Evolutionary conservation across 1,140 invertebrate species (phyloP), one percentile per base, ranked within the genome.

Genomic region (Telenomus remus): DNA sequence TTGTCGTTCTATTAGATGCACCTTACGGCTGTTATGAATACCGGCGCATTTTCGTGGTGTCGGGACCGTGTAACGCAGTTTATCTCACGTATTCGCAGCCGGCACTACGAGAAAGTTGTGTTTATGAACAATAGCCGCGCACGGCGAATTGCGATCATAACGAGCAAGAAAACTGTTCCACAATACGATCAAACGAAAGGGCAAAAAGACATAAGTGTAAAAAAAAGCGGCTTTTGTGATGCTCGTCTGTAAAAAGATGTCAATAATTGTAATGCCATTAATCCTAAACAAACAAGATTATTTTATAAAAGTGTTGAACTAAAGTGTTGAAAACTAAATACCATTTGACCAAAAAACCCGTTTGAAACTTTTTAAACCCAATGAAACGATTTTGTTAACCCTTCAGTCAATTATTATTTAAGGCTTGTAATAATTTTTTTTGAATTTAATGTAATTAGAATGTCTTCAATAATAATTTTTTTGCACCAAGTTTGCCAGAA

Each of bases 1-100:
- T 84, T 84, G 82, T 84, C 81, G 80, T 79, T 80, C 79, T 76
- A 84, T 83, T 84, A 84, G 79, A 84, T 84, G 81, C 82, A 84
- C 79, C 81, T 82, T 80, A 73, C 71, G 78, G 79, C 57, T 76
- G 68, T 80, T 84, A 82, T 82, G 81, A 80, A 81, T 82, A 82
- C 81, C 80, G 79, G 77, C 56, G 80, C 68, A 81, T 72, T 71
- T 80, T 73, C 77, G 79, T 75, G 76, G 78, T 76, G 72, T 74
- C 65, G 66, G 76, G 69, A 46, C 71, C 76, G 69, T 76, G 80
- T 80, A 82, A 78, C 74, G 81, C 68, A 82, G 79, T 84, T 84
- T 84, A 84, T 82, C 82, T 84, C 79, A 79, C 76, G 64, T n/a
- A 59, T 19, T 57, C 51, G 76, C 50, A 55, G 60, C 56, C 80